Evolutionary conservation across 2,888 invertebrate genomes (phyloP), one percentile per base, ranked within the genome.

Genomic region (Petrophora chlorosata): DNA sequence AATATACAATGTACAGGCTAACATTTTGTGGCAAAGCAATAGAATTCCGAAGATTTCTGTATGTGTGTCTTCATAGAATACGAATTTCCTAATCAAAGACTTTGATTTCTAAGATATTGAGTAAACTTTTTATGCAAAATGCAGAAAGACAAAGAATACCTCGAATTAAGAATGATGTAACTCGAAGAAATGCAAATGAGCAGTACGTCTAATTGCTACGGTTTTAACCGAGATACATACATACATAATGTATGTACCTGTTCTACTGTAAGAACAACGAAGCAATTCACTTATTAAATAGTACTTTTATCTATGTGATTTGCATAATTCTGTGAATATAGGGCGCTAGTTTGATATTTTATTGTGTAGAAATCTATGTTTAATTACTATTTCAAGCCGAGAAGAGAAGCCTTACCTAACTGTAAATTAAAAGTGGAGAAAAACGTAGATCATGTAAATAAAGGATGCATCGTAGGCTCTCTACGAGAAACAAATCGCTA

Each of bases 11-110:
- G 57, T 47, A 48, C 34, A 38, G 51, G 41, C 40, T 54, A 52
- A 53, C 55, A 55, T 53, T 47, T 44, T 41, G 48, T 53, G 51
- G 49, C 36, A 35, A 33, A 58, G 42, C 38, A n/a, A n/a, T 52
- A 56, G 52, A 58, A 56, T 53, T 61, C 53, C 59, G 50, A 57
- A 56, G 56, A 53, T 53, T 60, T 63, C 56, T 59, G 19, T 51
- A 61, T 7, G 4, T 5, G 19, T 19, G 19, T 1, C 19, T 4
- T 59, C 43, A 36, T 53, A 46, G 69, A 58, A 67, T 63, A 63
- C 51, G 51, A 64, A 70, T 61, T 56, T 52, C 53, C 22, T 44
- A 38, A 47, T 35, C 40, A 22, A 29, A n/a, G 16, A n/a, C n/a
- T n/a, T 13, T 14, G 44, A 56, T 68, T 67, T 61, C 51, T 54